These are phyloP conservation scores for Eueides isabella DNA, from an alignment of 1,140 invertebrate genomes.

Conservation along the genomic window DNA sequence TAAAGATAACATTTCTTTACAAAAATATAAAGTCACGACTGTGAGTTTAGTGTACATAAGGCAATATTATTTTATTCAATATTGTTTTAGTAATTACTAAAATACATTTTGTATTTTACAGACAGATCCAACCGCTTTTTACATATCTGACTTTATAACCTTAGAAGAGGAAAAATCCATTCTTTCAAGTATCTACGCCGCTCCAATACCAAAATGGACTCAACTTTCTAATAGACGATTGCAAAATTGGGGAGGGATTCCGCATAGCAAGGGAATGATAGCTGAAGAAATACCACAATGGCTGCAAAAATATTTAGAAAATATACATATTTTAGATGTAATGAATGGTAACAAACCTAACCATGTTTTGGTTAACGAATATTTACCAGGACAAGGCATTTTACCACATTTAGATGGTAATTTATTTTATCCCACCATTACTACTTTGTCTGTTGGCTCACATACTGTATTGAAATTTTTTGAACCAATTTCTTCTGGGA, in stretches of 20 bases:
- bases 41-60: not conserved
- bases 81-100: not conserved
- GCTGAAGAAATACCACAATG: slow-evolving; percentile 94
- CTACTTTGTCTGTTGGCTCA: slow-evolving; percentile 95
- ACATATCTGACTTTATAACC: slow-evolving; percentile 96
- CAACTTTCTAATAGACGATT: slow-evolving; percentile 94
- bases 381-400: slow-evolving; percentile 95
- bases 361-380: slow-evolving; percentile 98
- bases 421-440: slow-evolving; percentile 95
- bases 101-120: slow-evolving; percentile 57
- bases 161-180: slow-evolving; percentile 90
- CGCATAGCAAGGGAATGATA: slow-evolving; percentile 96
- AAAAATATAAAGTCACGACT: not conserved
- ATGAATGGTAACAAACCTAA: slow-evolving; percentile 93
- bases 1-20: not conserved
- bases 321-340: slow-evolving; percentile 87
- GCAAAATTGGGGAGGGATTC: slow-evolving; percentile 98
- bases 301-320: slow-evolving; percentile 89
- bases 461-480: slow-evolving; percentile 95
- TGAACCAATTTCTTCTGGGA: slow-evolving; percentile 72
- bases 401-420: slow-evolving; percentile 98
- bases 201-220: slow-evolving; percentile 98
- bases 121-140: slow-evolving; percentile 89
- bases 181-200: slow-evolving; percentile 87
- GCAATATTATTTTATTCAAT: not conserved